Percentiles rank a stretch among this genome's conserved stretches.
phyloP scores from a whole-genome alignment of 2,888 invertebrate genomes.

The Spicauda simplicius region DNA sequence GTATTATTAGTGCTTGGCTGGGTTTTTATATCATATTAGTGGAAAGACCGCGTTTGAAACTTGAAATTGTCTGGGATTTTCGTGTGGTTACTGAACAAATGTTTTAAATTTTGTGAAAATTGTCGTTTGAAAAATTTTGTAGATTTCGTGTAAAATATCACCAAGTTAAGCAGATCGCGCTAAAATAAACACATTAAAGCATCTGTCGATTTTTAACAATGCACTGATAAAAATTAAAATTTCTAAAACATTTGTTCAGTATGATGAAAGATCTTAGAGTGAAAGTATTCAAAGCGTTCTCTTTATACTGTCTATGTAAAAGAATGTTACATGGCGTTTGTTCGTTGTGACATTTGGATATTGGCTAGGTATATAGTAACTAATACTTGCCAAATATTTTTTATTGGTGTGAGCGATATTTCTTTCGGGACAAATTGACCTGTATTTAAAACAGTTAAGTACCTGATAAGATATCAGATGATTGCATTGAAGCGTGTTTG shows the following conservation, averaged over 20 bases:
- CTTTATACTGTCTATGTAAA: slow-evolving; percentile 6
- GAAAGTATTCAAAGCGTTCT: background rate
- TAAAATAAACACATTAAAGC: no score
- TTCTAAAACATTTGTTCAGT: background rate
- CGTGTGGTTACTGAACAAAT: background rate
- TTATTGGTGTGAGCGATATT: slow-evolving; percentile 67
- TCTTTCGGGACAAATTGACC: background rate
- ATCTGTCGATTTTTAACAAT: background rate
- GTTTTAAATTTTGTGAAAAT: background rate
- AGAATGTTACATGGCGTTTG: slow-evolving; percentile 11
- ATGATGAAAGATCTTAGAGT: background rate
- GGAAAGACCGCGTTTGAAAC: slow-evolving; percentile 6
- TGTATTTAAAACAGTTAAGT: background rate
- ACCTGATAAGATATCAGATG: slow-evolving; percentile 25
- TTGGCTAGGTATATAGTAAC: slow-evolving; percentile 49
- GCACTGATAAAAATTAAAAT: background rate
- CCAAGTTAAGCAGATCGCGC: no score
- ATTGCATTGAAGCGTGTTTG: slow-evolving; percentile 2
- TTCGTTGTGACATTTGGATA: slow-evolving; percentile 20
- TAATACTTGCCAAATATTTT: slow-evolving; percentile 67
- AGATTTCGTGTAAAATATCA: background rate
- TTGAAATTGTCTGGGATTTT: background rate
- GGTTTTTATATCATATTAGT: slow-evolving; percentile 41
- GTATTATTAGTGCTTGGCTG: slow-evolving; percentile 71
- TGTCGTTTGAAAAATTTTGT: background rate